Percentiles rank a stretch among this genome's conserved stretches.
Conservation (phyloP, 2,797 vertebrate genomes). For the Phrynocephalus guinanensis region DNA sequence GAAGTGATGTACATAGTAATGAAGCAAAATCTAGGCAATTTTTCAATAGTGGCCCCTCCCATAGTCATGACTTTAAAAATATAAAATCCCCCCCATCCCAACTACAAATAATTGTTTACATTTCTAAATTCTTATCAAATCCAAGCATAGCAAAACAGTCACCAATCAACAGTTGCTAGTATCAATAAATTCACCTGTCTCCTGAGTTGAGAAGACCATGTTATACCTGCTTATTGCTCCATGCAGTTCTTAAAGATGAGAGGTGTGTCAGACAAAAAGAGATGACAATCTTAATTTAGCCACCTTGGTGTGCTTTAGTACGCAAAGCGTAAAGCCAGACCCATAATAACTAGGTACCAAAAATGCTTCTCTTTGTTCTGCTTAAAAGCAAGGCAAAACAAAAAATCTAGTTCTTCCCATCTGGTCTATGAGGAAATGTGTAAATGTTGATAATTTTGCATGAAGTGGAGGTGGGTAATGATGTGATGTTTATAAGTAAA, state of each 20-base stretch:
- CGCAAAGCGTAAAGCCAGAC: neutral
- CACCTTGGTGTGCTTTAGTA: neutral
- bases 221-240: neutral
- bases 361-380: no score
- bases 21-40: neutral
- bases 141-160: neutral
- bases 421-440: neutral
- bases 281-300: neutral
- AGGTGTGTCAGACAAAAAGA: neutral
- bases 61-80: neutral
- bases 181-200: neutral
- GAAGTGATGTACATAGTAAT: neutral
- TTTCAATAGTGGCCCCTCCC: neutral
- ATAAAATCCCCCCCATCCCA: neutral
- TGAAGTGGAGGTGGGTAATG: no score
- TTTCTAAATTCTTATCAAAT: neutral
- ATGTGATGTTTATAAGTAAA: no score
- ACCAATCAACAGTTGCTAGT: neutral
- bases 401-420: neutral
- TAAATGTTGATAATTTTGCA: neutral
- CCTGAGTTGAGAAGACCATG: neutral
- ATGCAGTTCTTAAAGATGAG: neutral
- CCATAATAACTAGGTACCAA: neutral
- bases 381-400: no score
- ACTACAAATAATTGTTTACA: neutral